Evolutionary conservation across 2,797 vertebrate genomes (phyloP).

Genomic region (Lacerta bilineata): DNA sequence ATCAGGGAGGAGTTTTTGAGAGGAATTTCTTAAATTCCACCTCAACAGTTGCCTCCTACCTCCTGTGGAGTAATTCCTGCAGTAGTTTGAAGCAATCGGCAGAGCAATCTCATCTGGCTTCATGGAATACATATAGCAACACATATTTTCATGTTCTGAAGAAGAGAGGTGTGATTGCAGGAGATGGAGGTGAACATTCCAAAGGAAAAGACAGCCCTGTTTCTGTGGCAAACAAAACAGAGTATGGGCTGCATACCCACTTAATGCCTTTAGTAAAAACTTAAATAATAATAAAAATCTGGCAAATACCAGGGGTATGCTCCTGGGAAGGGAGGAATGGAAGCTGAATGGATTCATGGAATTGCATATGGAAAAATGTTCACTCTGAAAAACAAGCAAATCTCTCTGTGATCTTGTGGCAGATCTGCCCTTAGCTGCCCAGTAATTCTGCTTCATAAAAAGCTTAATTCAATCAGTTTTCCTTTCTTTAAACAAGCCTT

Average conservation of each 20-base stretch:
- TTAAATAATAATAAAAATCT: not conserved
- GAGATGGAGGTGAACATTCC: not conserved
- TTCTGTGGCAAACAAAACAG: not conserved
- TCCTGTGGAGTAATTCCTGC: not conserved
- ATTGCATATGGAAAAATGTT: accelerated
- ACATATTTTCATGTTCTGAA: not conserved
- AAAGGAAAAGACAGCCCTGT: not conserved
- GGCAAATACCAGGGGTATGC: not conserved
- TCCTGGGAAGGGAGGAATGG: too few relatives aligned
- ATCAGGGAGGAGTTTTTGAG: constrained; percentile 3
- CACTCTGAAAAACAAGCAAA: not conserved
- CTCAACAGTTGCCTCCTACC: not conserved
- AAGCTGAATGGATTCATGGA: not conserved
- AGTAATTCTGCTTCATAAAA: not conserved
- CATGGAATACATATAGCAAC: not conserved
- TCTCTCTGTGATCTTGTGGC: not conserved
- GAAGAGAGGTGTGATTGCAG: not conserved
- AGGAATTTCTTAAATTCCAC: not conserved
- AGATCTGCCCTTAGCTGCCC: not conserved
- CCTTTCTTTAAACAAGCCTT: not conserved
- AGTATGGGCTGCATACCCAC: not conserved
- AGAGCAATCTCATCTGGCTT: not conserved
- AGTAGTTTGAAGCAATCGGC: not conserved
- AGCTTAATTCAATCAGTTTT: not conserved
- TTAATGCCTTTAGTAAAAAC: too few relatives aligned